Conservation (phyloP, 1,140 invertebrate species). For the Heliothis virescens region DNA sequence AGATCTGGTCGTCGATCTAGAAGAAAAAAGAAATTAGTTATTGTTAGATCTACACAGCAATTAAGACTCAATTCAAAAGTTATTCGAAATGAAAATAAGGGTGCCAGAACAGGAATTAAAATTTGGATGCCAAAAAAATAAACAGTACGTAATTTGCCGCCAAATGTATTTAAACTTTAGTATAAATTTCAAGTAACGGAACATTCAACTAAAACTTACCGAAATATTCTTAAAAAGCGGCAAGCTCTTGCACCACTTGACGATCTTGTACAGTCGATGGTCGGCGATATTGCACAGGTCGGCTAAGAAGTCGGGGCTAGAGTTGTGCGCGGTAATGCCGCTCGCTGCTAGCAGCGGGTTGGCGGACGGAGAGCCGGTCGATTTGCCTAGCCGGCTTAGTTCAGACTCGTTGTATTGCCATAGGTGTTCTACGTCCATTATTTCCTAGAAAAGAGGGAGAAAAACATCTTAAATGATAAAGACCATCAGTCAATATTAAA, state of each 20-base stretch:
- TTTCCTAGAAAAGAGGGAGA: constrained; percentile 88
- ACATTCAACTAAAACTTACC: too few relatives aligned
- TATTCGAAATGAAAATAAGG: too few relatives aligned
- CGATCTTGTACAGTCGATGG: constrained; percentile 98
- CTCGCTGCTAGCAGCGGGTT: constrained; percentile 89
- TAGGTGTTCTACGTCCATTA: constrained; percentile 97
- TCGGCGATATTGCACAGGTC: constrained; percentile 97
- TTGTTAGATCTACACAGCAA: not conserved
- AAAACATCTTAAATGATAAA: too few relatives aligned
- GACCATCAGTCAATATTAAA: too few relatives aligned
- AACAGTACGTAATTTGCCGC: too few relatives aligned
- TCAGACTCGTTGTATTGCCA: constrained; percentile 95
- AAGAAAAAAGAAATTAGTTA: constrained; percentile 12
- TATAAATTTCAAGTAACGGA: too few relatives aligned
- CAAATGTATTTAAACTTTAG: too few relatives aligned
- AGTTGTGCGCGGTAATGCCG: constrained; percentile 88
- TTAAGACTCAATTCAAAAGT: too few relatives aligned
- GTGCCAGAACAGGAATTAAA: too few relatives aligned
- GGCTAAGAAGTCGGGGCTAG: constrained; percentile 94
- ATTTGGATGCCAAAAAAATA: too few relatives aligned
- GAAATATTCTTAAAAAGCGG: constrained; percentile 98
- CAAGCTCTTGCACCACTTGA: constrained; percentile 99
- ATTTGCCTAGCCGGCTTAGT: constrained; percentile 87
- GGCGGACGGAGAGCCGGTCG: constrained; percentile 69
- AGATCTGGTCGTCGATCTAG: constrained; percentile 94